Evolutionary conservation across 2,888 invertebrate genomes (phyloP).

Genomic region (Trachelus stipa): DNA sequence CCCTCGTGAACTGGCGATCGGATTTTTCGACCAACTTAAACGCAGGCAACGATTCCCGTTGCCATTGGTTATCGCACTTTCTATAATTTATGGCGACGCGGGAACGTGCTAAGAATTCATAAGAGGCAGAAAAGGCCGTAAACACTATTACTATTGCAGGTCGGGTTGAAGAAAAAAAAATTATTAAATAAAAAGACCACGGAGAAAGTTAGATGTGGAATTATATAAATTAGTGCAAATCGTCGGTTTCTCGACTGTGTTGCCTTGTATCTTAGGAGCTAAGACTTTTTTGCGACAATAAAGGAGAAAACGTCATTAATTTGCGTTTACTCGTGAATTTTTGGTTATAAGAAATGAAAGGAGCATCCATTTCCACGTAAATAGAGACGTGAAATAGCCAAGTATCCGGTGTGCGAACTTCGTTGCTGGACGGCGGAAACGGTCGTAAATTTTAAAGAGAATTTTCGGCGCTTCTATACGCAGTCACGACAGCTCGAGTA

Average conservation of each 20-base stretch:
- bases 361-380: not conserved
- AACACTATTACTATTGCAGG: not conserved
- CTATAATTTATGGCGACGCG: not conserved
- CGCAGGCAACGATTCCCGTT: not conserved
- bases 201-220: not conserved
- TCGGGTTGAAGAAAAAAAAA: not conserved
- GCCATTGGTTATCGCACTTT: not conserved
- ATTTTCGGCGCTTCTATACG: not conserved
- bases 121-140: not conserved
- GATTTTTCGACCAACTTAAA: not conserved
- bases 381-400: not conserved
- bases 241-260: not conserved
- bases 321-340: not conserved
- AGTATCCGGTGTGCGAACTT: not conserved
- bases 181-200: not conserved
- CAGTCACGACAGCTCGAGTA: not conserved
- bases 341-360: not conserved
- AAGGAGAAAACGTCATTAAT: not conserved
- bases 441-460: not conserved
- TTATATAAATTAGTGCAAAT: not conserved
- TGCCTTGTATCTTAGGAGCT: not conserved
- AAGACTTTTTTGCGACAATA: not conserved
- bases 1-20: not conserved
- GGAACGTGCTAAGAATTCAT: not conserved
- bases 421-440: not conserved